These are phyloP conservation scores for Tachina grossa DNA, from an alignment of 2,888 invertebrate species.

Conservation along the genomic window DNA sequence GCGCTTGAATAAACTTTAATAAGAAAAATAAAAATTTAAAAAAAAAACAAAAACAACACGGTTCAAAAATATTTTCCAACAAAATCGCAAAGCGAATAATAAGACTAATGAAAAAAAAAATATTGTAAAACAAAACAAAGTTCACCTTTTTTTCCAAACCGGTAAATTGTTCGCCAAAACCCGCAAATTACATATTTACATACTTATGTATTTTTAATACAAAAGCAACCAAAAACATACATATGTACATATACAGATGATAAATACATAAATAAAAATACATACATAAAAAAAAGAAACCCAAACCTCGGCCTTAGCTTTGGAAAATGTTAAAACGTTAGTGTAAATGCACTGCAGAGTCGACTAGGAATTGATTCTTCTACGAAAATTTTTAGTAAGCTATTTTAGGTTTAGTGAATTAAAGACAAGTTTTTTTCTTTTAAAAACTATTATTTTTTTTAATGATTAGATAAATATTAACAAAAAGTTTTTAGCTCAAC, in stretches of 20 bases:
- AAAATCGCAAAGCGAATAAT: constrained; percentile 50
- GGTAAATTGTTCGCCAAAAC: constrained; percentile 58
- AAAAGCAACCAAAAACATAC: constrained; percentile 7
- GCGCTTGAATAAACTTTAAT: constrained; percentile 74
- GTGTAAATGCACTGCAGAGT: not conserved
- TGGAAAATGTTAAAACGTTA: constrained; percentile 42
- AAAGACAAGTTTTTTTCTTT: no score
- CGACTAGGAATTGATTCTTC: constrained; percentile 12
- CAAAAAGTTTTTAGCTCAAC: no score
- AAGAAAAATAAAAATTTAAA: constrained; percentile 60
- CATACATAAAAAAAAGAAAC: constrained; percentile 40
- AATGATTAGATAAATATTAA: no score
- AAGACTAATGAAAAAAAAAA: constrained; percentile 15
- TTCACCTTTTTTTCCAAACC: constrained; percentile 52
- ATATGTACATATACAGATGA: no score
- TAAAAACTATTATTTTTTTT: no score
- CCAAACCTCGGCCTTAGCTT: constrained; percentile 68
- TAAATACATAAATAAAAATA: constrained; percentile 21
- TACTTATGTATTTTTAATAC: not conserved
- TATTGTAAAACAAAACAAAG: constrained; percentile 35
- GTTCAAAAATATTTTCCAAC: constrained; percentile 55
- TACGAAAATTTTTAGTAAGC: not conserved
- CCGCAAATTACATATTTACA: constrained; percentile 8
- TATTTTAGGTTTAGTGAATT: not conserved
- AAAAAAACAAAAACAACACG: constrained; percentile 35